Percentiles rank a stretch among this genome's conserved stretches.
These are phyloP conservation scores for Abscondita cerata DNA, from an alignment of 2,888 invertebrate genomes.

Conservation along the genomic window DNA sequence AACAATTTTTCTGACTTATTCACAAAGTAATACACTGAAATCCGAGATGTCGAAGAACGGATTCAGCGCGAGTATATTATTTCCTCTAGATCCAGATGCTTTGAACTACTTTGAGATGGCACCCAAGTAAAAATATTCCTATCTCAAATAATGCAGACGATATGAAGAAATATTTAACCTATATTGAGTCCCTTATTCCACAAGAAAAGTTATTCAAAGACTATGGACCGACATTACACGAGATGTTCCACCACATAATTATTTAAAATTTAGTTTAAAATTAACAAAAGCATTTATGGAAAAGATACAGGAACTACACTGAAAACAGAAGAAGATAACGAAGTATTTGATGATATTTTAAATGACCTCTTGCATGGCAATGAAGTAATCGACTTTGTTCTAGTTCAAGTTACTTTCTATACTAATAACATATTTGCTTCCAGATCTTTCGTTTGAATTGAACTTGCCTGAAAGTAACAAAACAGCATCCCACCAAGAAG, in stretches of 20 bases:
- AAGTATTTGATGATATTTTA: conserved; percentile 1
- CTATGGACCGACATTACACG: neutral
- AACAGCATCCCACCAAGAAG: neutral
- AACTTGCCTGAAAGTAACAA: neutral
- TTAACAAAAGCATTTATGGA: conserved; percentile 1
- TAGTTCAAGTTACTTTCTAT: neutral
- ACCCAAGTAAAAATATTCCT: neutral
- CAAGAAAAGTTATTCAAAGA: conserved; percentile 1
- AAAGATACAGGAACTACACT: neutral
- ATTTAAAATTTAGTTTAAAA: neutral
- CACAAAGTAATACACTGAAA: neutral
- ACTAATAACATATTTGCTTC: conserved; percentile 2
- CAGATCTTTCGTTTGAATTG: conserved; percentile 3
- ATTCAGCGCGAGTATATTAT: too few relatives aligned
- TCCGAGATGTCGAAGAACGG: neutral
- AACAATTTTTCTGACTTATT: conserved; percentile 2
- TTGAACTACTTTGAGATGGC: neutral
- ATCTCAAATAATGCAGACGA: neutral
- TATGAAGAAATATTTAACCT: neutral
- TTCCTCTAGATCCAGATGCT: neutral
- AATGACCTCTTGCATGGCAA: conserved; percentile 1
- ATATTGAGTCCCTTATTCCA: neutral
- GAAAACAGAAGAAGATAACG: neutral
- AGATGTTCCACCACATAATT: neutral
- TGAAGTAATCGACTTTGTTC: neutral